phyloP scores from a whole-genome alignment of 2,888 invertebrate species.

The Philhelius pedissequus region DNA sequence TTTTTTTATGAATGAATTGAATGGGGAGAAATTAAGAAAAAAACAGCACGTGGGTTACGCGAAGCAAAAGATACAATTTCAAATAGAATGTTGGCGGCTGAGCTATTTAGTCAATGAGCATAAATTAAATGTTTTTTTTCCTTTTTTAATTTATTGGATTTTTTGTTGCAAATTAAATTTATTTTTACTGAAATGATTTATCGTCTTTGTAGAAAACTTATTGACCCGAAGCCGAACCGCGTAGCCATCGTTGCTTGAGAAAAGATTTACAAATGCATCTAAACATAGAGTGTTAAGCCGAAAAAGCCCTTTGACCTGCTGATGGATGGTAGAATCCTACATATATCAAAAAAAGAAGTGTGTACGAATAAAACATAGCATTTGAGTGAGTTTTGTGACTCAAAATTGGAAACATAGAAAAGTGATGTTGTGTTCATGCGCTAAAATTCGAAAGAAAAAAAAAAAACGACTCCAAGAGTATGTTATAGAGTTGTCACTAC shows the following conservation, averaged over 20 bases:
- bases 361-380: conserved; percentile 21
- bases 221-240: not conserved
- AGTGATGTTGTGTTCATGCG: conserved; percentile 49
- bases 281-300: conserved; percentile 8
- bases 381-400: conserved; percentile 45
- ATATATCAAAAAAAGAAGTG: not conserved
- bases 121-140: not conserved
- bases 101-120: not conserved
- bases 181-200: not conserved
- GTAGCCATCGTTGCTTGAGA: not conserved
- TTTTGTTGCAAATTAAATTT: not conserved
- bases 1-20: conserved; percentile 53
- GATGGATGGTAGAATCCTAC: not conserved
- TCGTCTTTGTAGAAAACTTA: not conserved
- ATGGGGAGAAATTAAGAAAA: not conserved
- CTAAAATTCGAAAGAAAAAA: conserved; percentile 10
- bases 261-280: conserved; percentile 21
- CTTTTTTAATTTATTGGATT: not conserved
- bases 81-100: conserved; percentile 14
- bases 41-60: conserved; percentile 42
- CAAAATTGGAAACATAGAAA: conserved; percentile 27
- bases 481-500: conserved; percentile 27
- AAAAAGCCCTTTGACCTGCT: conserved; percentile 30
- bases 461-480: not conserved
- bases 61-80: conserved; percentile 12